Conservation (phyloP, 2,797 vertebrate species). For the Danio aesculapii region DNA sequence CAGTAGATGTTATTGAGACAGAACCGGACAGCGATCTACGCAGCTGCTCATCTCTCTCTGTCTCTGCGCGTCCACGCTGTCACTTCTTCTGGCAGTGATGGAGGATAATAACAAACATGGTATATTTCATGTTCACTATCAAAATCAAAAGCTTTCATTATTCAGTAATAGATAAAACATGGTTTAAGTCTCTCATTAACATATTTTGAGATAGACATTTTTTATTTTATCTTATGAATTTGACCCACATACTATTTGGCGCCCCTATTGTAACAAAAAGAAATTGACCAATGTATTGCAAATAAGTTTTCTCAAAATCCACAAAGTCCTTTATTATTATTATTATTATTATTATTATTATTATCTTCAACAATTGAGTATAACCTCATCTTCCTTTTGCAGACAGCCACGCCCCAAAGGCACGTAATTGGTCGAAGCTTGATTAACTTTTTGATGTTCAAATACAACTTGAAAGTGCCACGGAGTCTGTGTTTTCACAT, state of each 20-base stretch:
- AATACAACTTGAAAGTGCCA: neutral
- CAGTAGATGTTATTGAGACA: neutral
- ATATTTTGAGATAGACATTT: neutral
- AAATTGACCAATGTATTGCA: no score
- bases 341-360: no score
- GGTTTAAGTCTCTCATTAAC: neutral
- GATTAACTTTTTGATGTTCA: neutral
- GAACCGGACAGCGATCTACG: neutral
- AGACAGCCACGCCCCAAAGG: neutral
- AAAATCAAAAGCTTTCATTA: neutral
- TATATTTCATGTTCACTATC: neutral
- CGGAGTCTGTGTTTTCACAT: neutral
- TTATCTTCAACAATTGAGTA: no score
- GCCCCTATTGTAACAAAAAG: no score
- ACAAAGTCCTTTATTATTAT: no score
- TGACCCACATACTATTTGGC: neutral
- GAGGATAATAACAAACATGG: neutral
- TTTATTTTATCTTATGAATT: neutral
- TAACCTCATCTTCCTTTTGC: neutral
- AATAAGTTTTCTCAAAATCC: no score
- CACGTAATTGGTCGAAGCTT: neutral
- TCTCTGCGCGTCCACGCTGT: neutral
- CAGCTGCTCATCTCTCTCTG: neutral
- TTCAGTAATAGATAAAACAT: neutral
- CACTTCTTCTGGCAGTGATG: neutral